Conservation (phyloP, 92 coral and sea anemone species). For the Plumapathes pennacea region DNA sequence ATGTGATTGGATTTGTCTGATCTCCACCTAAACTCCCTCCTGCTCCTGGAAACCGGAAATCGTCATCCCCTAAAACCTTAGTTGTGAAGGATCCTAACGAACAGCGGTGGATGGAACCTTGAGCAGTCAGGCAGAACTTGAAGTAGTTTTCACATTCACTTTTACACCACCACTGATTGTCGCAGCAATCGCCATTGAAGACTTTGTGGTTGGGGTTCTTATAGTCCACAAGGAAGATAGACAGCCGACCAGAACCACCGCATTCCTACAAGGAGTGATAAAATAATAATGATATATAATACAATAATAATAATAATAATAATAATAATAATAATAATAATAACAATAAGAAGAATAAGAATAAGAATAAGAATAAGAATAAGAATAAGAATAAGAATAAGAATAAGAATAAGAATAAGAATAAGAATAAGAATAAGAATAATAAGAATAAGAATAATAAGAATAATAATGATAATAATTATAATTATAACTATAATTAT, state of each 20-base stretch:
- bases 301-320: too few species aligned
- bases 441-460: too few species aligned
- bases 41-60: conserved; percentile 55
- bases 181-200: conserved; percentile 86
- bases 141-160: conserved; percentile 76
- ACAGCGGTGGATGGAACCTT: conserved; percentile 57
- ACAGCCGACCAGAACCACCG: conserved; percentile 61
- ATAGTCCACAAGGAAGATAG: conserved; percentile 57
- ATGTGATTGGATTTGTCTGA: conserved; percentile 64
- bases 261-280: too few species aligned
- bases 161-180: conserved; percentile 48
- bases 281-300: too few species aligned
- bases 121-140: conserved; percentile 74
- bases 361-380: too few species aligned
- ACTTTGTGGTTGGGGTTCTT: conserved; percentile 38
- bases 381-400: too few species aligned
- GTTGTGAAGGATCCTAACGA: conserved; percentile 61
- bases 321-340: too few species aligned
- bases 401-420: too few species aligned
- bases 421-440: too few species aligned
- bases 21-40: conserved; percentile 70
- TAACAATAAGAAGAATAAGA: too few species aligned
- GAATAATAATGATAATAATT: too few species aligned
- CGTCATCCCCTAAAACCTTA: conserved; percentile 66
- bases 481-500: too few species aligned